A percentile compares a stretch with the other conserved stretches of the same genome.
phyloP scores from a whole-genome alignment of 2,113 vertebrate species.

The Amazona vittata region DNA sequence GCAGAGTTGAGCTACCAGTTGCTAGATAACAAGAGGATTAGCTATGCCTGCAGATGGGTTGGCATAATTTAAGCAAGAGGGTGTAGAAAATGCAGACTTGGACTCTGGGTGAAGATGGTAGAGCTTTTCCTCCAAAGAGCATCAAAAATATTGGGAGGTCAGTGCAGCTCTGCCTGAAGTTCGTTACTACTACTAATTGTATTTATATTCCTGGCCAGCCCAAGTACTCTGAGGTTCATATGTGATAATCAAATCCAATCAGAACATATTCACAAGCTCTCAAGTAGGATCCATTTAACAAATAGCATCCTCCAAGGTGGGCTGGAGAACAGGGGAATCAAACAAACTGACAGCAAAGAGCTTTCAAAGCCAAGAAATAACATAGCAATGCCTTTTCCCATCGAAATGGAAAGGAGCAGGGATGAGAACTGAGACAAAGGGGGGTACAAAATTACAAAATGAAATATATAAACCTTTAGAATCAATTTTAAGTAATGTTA shows the following conservation, averaged over 20 bases:
- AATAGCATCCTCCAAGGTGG: neutral
- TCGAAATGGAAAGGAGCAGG: neutral
- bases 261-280: neutral
- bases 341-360: neutral
- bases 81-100: neutral
- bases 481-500: no score
- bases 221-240: neutral
- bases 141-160: neutral
- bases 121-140: neutral
- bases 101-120: neutral
- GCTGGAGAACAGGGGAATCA: neutral
- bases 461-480: no score
- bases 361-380: neutral
- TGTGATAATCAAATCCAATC: neutral
- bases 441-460: no score
- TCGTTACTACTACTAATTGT: neutral
- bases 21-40: conserved; percentile 57
- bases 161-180: neutral
- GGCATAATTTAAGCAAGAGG: conserved; percentile 17
- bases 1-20: conserved; percentile 35
- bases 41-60: conserved; percentile 17
- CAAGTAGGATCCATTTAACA: neutral
- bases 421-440: no score
- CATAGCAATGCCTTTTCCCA: rapidly evolving
- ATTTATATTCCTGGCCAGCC: neutral